phyloP scores from a whole-genome alignment of 2,888 invertebrate genomes.

The Campaea margaritaria region DNA sequence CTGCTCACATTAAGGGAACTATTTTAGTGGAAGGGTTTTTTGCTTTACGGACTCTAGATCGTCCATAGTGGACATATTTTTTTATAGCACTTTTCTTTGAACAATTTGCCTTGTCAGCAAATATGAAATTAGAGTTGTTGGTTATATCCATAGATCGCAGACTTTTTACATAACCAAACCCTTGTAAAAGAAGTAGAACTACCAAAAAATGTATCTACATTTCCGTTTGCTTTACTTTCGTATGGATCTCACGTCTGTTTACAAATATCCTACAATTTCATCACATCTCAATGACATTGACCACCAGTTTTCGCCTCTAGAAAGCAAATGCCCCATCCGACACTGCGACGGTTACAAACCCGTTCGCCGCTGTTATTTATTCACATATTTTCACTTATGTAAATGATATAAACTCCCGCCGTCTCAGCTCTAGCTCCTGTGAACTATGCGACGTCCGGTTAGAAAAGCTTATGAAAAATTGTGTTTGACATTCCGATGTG shows the following conservation, averaged over 20 bases:
- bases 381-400: constrained; percentile 81
- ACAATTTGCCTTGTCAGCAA: no score
- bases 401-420: constrained; percentile 59
- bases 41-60: no score
- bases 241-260: neutral
- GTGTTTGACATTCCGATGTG: constrained; percentile 19
- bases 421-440: constrained; percentile 50
- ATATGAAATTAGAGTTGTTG: no score
- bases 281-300: constrained; percentile 31
- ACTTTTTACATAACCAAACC: no score
- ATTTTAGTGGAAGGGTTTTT: no score
- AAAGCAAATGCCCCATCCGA: constrained; percentile 61
- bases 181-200: neutral
- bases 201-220: neutral
- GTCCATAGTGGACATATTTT: no score
- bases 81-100: no score
- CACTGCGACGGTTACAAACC: constrained; percentile 47
- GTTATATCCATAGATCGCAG: no score
- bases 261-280: constrained; percentile 10
- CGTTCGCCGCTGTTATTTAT: constrained; percentile 57
- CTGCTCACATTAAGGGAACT: no score
- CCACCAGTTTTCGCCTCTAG: constrained; percentile 60
- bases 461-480: constrained; percentile 43
- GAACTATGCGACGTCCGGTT: constrained; percentile 63
- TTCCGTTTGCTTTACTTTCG: neutral